phyloP scores from a whole-genome alignment of 2,113 vertebrate species.

The Rhabdornis inornatus region DNA sequence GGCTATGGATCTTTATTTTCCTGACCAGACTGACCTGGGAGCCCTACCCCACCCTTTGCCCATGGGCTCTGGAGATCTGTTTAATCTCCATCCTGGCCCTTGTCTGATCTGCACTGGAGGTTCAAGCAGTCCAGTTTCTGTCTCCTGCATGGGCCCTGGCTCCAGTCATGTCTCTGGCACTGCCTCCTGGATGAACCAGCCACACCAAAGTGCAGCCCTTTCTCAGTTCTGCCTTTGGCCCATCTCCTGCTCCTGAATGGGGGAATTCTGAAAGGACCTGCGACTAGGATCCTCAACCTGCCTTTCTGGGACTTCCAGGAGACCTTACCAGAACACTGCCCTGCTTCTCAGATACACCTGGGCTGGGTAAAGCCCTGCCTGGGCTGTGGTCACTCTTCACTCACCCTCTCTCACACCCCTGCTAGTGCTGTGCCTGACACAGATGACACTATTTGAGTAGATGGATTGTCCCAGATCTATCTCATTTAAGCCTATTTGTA shows the following conservation, averaged over 20 bases:
- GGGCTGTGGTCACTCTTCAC: not conserved
- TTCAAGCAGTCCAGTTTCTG: not conserved
- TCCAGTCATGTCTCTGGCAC: not conserved
- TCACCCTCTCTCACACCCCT: not conserved
- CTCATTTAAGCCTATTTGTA: not conserved
- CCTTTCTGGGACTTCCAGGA: not conserved
- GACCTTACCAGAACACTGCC: not conserved
- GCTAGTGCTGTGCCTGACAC: not conserved
- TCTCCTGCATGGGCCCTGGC: not conserved
- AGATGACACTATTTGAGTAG: not conserved
- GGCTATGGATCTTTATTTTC: not conserved
- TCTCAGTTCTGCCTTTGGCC: not conserved
- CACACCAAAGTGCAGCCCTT: no score
- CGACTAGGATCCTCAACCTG: not conserved
- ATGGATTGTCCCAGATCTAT: not conserved
- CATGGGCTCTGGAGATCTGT: not conserved
- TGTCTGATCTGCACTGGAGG: not conserved
- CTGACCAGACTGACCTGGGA: not conserved
- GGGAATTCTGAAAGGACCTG: accelerated
- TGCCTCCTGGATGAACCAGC: not conserved
- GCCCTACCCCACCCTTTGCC: accelerated
- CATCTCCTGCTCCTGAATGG: not conserved
- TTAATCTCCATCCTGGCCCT: not conserved
- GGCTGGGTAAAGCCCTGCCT: not conserved
- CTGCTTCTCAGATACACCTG: not conserved